Evolutionary conservation across 2,888 invertebrate genomes (phyloP), one percentile per base, ranked within the genome.

Genomic region (Drosophila lutescens): DNA sequence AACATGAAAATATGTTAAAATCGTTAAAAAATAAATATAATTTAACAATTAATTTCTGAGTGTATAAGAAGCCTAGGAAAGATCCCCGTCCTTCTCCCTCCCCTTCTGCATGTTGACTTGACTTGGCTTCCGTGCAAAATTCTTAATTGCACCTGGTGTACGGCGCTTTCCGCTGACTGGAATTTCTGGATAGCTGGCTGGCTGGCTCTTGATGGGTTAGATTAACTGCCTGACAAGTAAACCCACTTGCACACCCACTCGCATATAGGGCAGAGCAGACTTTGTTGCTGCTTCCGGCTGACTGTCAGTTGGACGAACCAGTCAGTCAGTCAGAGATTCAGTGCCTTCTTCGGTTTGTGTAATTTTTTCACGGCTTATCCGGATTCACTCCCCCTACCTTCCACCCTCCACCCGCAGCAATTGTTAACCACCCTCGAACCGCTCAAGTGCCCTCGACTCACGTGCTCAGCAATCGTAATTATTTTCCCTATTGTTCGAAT

Each of bases 161-260:
- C 76, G 69, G 72, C 69, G 74, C 57, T 88, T 86, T 88, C 89
- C 87, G 87, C 86, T 88, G 84, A 88, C 81, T 61, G 74, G 84
- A 74, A 79, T 86, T 88, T 83, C 88, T 85, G 86, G 76, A 88
- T 82, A 77, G 50, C 43, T 70, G 38, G 38, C 44, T 59, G 62
- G 40, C 36, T 70, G 60, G 54, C 72, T 71, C 87, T 82, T 88
- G 88, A 89, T 86, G 86, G 85, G 71, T 89, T 81, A 89, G 90
- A 90, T 90, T 90, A 90, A 90, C 88, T 89, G 81, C 87, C 89
- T 90, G 91, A 88, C 90, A 89, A 81, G 80, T 82, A 82, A 82
- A 80, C 88, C 82, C 82, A 78, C 77, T 77, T 75, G 73, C 51
- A 60, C 57, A 71, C 56, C 68, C 50, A 8, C 49, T 15, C 49